phyloP scores from a whole-genome alignment of 2,113 vertebrate genomes.

The Neopipo cinnamomea region DNA sequence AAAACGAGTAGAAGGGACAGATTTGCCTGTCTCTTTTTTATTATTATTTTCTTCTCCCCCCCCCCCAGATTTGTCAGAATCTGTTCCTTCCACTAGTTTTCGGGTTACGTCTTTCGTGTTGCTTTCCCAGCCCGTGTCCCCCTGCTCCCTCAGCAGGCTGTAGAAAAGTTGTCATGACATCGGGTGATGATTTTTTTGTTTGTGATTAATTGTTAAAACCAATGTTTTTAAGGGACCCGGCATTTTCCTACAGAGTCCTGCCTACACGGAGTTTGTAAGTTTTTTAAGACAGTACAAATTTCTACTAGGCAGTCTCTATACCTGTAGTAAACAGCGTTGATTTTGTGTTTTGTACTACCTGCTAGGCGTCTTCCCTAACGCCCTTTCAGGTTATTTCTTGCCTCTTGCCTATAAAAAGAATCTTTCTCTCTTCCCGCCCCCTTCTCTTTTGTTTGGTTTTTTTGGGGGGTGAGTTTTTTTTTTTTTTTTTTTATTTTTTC shows the following conservation, averaged over 20 bases:
- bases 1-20: not conserved
- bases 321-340: not conserved
- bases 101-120: not conserved
- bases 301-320: not conserved
- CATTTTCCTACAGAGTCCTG: not conserved
- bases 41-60: rapidly evolving
- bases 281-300: not conserved
- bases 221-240: not conserved
- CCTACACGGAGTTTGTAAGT: not conserved
- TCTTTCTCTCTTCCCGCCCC: not conserved
- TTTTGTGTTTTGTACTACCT: not conserved
- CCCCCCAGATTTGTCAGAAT: not conserved
- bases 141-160: not conserved
- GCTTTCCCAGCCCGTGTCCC: not conserved
- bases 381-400: slow-evolving; percentile 5
- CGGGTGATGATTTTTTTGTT: not conserved
- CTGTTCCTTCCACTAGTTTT: not conserved
- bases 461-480: not conserved
- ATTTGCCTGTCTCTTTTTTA: not conserved
- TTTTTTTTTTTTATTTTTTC: not conserved
- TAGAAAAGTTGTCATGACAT: not conserved
- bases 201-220: not conserved
- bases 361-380: not conserved
- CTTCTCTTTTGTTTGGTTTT: not conserved
- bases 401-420: not conserved